Conservation (phyloP, 2,113 vertebrate genomes). For the Odocoileus virginianus region DNA sequence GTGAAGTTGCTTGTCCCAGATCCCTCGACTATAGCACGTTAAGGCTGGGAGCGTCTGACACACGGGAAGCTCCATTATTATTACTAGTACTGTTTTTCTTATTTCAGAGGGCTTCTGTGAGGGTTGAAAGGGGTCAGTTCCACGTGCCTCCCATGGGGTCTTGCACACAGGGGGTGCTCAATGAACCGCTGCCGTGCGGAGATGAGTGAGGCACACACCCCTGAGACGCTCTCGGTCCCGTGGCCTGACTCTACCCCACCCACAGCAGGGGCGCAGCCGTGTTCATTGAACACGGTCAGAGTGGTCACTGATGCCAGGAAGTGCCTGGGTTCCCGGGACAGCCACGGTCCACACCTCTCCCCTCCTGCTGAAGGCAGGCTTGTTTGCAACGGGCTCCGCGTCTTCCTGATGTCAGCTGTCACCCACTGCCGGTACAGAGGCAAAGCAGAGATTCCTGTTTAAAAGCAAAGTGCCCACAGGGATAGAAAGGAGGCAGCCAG, state of each 20-base stretch:
- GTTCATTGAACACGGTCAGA: neutral
- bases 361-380: neutral
- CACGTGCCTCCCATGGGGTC: neutral
- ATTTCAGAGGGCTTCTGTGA: no score
- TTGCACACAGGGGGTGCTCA: neutral
- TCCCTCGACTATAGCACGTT: accelerated
- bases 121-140: neutral
- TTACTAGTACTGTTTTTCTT: accelerated
- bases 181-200: accelerated
- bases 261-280: accelerated
- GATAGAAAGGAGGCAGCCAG: accelerated
- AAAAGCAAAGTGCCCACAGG: accelerated
- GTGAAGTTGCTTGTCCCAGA: neutral
- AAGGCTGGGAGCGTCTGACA: neutral
- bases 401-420: neutral
- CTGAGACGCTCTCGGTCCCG: neutral
- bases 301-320: no score
- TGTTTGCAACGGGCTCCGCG: accelerated
- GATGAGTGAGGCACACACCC: neutral
- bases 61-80: neutral
- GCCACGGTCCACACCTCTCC: accelerated
- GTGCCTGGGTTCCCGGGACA: accelerated
- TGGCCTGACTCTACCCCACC: neutral
- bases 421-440: neutral
- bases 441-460: neutral